A percentile compares a stretch with the other conserved stretches of the same genome.
These are phyloP conservation scores for Megalops atlanticus DNA, from an alignment of 2,113 vertebrate genomes.

Conservation along the genomic window DNA sequence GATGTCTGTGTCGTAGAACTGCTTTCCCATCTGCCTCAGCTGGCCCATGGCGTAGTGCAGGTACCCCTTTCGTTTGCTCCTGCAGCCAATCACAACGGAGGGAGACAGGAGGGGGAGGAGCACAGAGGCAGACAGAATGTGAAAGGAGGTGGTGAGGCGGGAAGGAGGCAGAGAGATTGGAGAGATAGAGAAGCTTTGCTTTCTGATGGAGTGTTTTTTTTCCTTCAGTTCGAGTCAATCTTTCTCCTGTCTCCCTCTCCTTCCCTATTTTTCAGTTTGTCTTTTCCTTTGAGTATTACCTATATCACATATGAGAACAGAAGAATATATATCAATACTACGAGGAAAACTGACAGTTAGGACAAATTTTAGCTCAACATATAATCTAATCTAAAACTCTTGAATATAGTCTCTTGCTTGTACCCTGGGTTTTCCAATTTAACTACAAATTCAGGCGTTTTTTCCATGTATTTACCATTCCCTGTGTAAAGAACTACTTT, in stretches of 20 bases:
- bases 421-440: not conserved
- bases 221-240: too few species aligned
- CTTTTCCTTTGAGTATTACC: not conserved
- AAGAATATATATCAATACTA: too few species aligned
- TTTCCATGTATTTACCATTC: not conserved
- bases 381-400: too few species aligned
- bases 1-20: slow-evolving; percentile 75
- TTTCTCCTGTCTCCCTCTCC: not conserved
- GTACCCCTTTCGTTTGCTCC: slow-evolving; percentile 73
- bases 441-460: not conserved
- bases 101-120: not conserved
- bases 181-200: too few species aligned
- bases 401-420: too few species aligned
- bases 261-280: not conserved
- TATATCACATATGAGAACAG: not conserved
- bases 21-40: slow-evolving; percentile 75
- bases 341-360: too few species aligned
- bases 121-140: not conserved
- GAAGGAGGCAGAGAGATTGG: not conserved
- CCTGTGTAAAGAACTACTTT: not conserved
- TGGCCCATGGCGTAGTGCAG: slow-evolving; percentile 76
- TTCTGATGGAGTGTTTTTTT: too few species aligned
- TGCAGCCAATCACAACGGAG: too few species aligned
- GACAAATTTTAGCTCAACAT: not conserved
- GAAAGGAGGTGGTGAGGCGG: not conserved